Base-by-base conservation (phyloP, 1,140 invertebrate genomes). In the Bombus confusus region DNA sequence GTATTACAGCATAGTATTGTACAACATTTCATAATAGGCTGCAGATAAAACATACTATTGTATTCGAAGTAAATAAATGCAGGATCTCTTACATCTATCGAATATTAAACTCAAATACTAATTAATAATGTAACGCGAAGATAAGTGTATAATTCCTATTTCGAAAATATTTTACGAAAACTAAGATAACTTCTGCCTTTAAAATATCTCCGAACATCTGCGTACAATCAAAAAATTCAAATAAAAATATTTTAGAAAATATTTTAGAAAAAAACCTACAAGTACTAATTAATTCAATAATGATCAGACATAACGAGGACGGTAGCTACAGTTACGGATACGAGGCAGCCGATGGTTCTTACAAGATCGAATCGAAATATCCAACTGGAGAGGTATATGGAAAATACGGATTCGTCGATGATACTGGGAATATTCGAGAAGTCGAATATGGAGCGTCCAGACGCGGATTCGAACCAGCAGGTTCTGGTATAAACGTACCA, bases 301-400 rank as follows among this genome's bases (percentile, higher is more conserved):
- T 1, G 3, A 37, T 96, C 94, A 96, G 96, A 84, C 97, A 97
- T 93, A 98, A 98, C 92, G 97, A 98, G 76, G 98, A 98, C 87
- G 98, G 98, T 1, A 98, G 97, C 34, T 98, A 98, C 94, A 98
- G 97, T 88, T 98, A 97, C 91, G 98, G 98, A 0, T 99, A 98
- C 93, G 98, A 98, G 94, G 97, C 96, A 0, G 98, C 97, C 0
- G 98, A 98, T 92, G 98, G 98, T n/a, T 97, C 97, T 43, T 98
- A 98, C 95, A 98, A 98, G 94, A 98, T 98, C 83, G 98, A 99
- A 93, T 98, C 97, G 1, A 98, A 98, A 93, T 97, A 97, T 88
- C 96, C 97, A 0, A 97, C 96, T 39, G 97, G 98, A 0, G 97
- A 98, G 91, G 97, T 98, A 8, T 97, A 97, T 64, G 98, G 98